Conservation (phyloP, 2,888 invertebrate genomes). For the Boloria selene region DNA sequence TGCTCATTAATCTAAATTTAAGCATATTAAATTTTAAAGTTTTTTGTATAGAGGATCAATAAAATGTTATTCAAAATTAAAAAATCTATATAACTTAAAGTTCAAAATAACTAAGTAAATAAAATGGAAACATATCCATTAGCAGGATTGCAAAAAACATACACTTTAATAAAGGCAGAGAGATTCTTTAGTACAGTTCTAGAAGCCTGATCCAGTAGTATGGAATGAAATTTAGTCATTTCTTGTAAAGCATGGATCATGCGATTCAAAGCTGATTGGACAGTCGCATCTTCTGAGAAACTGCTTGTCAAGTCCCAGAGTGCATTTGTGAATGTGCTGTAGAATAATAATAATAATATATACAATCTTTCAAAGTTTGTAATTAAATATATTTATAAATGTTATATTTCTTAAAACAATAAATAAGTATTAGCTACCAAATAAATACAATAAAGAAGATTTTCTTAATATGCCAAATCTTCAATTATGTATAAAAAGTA, state of each 20-base stretch:
- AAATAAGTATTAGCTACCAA: background rate
- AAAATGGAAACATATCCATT: background rate
- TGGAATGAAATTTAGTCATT: constrained; percentile 96
- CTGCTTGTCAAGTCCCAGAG: constrained; percentile 94
- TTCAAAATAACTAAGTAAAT: background rate
- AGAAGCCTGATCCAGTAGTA: constrained; percentile 94
- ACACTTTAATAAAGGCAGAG: constrained; percentile 94
- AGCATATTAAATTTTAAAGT: background rate
- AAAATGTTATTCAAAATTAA: background rate
- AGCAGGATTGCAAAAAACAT: constrained; percentile 56
- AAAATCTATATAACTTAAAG: background rate
- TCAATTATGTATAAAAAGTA: constrained; percentile 13
- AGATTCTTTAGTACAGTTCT: constrained; percentile 95
- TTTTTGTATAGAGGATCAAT: no score
- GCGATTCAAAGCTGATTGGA: constrained; percentile 87
- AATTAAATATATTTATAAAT: no score
- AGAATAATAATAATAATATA: constrained; percentile 47
- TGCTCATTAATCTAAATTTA: constrained; percentile 21
- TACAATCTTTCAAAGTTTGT: no score
- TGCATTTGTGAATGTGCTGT: constrained; percentile 91
- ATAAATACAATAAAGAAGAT: background rate
- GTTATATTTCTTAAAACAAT: no score
- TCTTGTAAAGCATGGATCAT: constrained; percentile 89
- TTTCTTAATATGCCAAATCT: background rate
- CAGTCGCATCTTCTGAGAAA: constrained; percentile 92